Base-by-base conservation (phyloP, 2,888 invertebrate genomes). In the Ferdinandea cuprea region DNA sequence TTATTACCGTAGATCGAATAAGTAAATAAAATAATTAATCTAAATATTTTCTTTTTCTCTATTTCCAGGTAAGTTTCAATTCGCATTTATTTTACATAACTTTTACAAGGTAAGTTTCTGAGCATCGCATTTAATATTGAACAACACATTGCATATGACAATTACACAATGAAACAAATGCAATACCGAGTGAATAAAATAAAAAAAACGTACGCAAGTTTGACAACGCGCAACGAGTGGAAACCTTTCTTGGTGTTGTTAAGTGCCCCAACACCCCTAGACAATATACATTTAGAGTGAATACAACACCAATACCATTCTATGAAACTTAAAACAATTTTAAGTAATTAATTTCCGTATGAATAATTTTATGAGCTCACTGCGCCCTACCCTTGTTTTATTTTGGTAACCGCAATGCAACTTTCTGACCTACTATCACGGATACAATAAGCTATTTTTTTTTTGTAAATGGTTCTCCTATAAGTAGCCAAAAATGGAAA, bases 61-160 rank as follows among this genome's bases (percentile, higher is more conserved):
- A 13, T 46, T 80, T 80, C n/a, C 50, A 80, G 80, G 80, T 80
- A 80, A 80, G 80, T 80, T 63, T 19, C 13, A 19, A 17, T 59
- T 40, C 21, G 13, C 8, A 35, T 79, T 80, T 73, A 50, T 17
- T 46, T 44, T 59, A 19, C 25, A 48, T 56, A 44, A 52, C 13
- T 11, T 52, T 54, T 65, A 17, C 0, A 3, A 58, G 80, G 80
- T 80, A 80, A 80, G 80, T 74, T 80, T 80, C 54, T 74, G 74
- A 74, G 68, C 74, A 80, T 48, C 48, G 37, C 42, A 44, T 58
- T 48, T 1, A 40, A 42, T 25, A 42, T 19, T 21, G 11, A 56
- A 21, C 35, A 35, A 35, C 17, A 17, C 32, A 9, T 46, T 30
- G n/a, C 19, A 15, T 9, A n/a, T 13, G 28, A 32, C 28, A 52